Conservation (phyloP, 1,140 invertebrate species). For the Neodiprion lecontei region DNA sequence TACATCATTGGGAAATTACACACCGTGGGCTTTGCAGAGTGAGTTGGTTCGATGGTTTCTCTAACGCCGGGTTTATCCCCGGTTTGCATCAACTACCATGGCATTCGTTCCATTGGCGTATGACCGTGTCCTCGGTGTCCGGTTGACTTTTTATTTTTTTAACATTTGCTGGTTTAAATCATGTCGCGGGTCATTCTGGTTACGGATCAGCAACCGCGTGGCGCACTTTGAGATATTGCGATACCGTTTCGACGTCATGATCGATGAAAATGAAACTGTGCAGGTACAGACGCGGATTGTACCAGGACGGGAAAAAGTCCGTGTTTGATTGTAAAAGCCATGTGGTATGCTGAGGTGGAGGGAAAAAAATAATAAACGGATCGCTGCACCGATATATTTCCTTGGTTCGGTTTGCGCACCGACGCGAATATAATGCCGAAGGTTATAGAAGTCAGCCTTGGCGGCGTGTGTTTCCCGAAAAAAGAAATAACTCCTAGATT, state of each 20-base stretch:
- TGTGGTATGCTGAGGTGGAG: no score
- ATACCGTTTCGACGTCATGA: no score
- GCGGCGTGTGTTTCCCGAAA: neutral
- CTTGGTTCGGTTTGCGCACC: neutral
- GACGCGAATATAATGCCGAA: neutral
- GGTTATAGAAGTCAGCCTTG: neutral
- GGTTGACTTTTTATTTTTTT: slow-evolving; percentile 29
- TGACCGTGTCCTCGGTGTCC: slow-evolving; percentile 14
- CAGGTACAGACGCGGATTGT: no score
- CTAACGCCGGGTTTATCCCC: no score
- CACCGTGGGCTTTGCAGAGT: slow-evolving; percentile 50
- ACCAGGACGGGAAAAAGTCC: no score
- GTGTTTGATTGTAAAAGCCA: no score
- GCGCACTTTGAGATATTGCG: neutral
- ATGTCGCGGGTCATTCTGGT: neutral
- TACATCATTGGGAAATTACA: slow-evolving; percentile 32
- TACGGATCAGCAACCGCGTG: slow-evolving; percentile 12
- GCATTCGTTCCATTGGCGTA: no score
- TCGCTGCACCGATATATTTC: no score
- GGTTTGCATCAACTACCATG: no score
- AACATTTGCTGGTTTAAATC: neutral
- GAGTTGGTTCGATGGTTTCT: slow-evolving; percentile 25
- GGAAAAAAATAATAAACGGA: no score
- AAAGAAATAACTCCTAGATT: neutral
- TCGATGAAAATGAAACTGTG: no score